A percentile compares a stretch with the other conserved stretches of the same genome.
These are phyloP conservation scores for Tinamus major DNA, from an alignment of 2,797 vertebrate genomes.

Conservation along the genomic window DNA sequence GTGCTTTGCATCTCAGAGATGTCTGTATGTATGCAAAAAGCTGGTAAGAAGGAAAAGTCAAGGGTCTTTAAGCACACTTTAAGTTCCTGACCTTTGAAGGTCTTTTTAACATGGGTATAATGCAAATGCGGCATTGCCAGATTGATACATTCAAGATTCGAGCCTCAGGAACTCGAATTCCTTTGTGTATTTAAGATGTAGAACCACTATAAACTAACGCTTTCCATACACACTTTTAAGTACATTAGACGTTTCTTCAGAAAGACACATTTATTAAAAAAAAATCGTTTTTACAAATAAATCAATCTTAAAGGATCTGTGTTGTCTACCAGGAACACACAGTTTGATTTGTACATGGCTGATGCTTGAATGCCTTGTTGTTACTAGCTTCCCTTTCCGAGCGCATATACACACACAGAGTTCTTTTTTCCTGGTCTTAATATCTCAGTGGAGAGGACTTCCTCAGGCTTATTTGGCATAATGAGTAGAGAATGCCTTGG, in stretches of 20 bases:
- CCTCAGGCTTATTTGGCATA: not conserved
- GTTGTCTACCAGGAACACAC: not conserved
- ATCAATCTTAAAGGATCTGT: not conserved
- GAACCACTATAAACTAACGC: not conserved
- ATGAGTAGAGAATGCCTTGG: constrained; percentile 29
- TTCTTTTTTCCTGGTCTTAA: not conserved
- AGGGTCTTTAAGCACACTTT: not conserved
- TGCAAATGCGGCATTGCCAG: not conserved
- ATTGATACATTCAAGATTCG: not conserved
- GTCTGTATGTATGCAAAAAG: not conserved
- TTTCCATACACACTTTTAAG: not conserved
- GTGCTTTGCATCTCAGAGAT: not conserved
- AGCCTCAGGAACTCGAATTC: not conserved
- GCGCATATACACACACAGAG: not conserved
- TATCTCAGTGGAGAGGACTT: not conserved
- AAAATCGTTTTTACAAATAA: not conserved
- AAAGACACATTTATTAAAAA: not conserved
- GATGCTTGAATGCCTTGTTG: not conserved
- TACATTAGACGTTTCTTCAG: not conserved
- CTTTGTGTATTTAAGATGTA: not conserved
- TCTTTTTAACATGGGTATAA: not conserved
- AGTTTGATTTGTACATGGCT: not conserved
- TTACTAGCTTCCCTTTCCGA: not conserved
- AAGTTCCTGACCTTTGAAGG: not conserved
- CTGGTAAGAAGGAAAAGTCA: not conserved